A percentile compares a stretch with the other conserved stretches of the same genome.
Conservation (phyloP, 2,113 vertebrate species). For the Pogonocichla stellata region DNA sequence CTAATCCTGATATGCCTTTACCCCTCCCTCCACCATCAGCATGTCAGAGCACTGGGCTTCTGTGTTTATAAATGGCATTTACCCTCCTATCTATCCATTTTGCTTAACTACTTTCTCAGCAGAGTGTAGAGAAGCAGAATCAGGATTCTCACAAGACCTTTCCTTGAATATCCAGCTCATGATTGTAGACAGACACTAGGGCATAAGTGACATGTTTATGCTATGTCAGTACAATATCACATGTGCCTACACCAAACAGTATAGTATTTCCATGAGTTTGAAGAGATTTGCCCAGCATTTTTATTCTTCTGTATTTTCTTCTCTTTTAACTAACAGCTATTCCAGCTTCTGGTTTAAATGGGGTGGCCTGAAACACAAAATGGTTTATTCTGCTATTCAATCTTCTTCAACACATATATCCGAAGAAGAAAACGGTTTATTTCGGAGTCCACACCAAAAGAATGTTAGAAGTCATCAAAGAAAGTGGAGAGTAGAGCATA, state of each 20-base stretch:
- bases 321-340: not conserved
- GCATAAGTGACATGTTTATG: not conserved
- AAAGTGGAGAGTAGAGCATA: slow-evolving; percentile 51
- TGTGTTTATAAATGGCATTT: slow-evolving; percentile 11
- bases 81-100: not conserved
- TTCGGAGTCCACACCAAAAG: slow-evolving; percentile 79
- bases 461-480: slow-evolving; percentile 80
- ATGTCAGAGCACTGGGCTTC: not conserved
- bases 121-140: not conserved
- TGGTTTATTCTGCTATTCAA: slow-evolving; percentile 21
- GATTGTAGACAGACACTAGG: not conserved
- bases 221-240: not conserved
- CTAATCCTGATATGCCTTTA: not conserved
- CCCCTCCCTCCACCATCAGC: not conserved
- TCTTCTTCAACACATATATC: slow-evolving; percentile 79
- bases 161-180: slow-evolving; percentile 50
- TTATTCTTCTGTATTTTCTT: not conserved
- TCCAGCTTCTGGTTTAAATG: slow-evolving; percentile 1
- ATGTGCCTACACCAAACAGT: not conserved
- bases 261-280: not conserved
- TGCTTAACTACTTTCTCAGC: not conserved
- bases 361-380: slow-evolving; percentile 40
- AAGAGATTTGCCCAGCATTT: not conserved
- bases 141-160: slow-evolving; percentile 48
- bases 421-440: slow-evolving; percentile 72